These are phyloP conservation scores for Mesorhabditis belari DNA, from an alignment of 2,888 invertebrate genomes.

Conservation along the genomic window DNA sequence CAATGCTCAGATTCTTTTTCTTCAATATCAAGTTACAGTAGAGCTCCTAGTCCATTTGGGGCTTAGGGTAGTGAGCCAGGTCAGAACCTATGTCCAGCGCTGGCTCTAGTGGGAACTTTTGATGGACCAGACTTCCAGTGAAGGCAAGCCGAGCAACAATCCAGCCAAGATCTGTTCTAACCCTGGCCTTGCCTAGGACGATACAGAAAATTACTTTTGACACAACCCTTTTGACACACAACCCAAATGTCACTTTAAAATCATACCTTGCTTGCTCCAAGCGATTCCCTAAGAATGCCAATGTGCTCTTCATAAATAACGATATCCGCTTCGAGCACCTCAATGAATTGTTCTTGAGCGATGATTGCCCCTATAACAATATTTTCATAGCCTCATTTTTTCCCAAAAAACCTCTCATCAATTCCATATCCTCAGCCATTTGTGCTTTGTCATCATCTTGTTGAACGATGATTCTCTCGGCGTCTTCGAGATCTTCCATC, in stretches of 20 bases:
- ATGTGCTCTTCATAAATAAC: conserved; percentile 49
- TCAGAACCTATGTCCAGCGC: no score
- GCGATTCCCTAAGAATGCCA: conserved; percentile 45
- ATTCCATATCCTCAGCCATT: conserved; percentile 39
- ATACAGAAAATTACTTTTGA: conserved; percentile 1
- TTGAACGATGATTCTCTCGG: conserved; percentile 26
- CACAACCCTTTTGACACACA: no score
- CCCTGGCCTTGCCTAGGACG: background rate
- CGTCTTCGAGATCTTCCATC: conserved; percentile 24
- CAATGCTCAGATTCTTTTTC: no score
- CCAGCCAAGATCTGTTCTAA: no score
- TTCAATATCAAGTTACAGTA: no score
- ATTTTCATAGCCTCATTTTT: background rate
- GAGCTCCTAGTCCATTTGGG: no score
- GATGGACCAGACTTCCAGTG: no score
- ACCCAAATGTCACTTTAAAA: no score
- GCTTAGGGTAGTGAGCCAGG: no score
- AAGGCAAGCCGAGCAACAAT: no score
- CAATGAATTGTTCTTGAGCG: conserved; percentile 45
- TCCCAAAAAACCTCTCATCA: conserved; percentile 30
- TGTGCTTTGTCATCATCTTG: conserved; percentile 36
- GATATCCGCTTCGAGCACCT: conserved; percentile 45
- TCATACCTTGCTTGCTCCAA: conserved; percentile 43
- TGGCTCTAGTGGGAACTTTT: no score
- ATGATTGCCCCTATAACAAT: conserved; percentile 37